Percentiles rank a stretch among this genome's conserved stretches.
phyloP scores from a whole-genome alignment of 2,797 vertebrate genomes.

The Spatula clypeata region DNA sequence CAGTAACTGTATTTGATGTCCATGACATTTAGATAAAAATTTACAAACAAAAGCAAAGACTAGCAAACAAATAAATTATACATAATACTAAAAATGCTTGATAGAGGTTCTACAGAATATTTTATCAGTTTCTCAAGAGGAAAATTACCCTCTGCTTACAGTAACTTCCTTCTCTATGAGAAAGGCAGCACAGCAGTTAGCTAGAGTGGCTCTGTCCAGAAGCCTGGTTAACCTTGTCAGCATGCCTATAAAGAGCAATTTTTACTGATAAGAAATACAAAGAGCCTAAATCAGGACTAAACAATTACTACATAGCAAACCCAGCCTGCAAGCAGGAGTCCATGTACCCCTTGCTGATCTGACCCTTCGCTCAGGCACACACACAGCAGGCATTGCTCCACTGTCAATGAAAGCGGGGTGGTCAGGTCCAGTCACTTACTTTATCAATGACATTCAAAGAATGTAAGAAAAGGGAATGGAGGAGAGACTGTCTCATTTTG shows the following conservation, averaged over 20 bases:
- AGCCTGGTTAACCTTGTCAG: not conserved
- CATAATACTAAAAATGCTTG: not conserved
- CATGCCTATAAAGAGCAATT: not conserved
- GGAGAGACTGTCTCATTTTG: not conserved
- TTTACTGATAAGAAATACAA: not conserved
- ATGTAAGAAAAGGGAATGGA: not conserved
- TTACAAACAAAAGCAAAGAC: not conserved
- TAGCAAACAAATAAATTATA: not conserved
- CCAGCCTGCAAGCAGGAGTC: not conserved
- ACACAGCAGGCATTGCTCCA: not conserved
- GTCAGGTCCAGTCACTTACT: not conserved
- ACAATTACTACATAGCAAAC: not conserved
- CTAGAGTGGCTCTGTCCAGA: not conserved
- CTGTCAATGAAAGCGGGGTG: not conserved
- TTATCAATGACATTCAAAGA: not conserved
- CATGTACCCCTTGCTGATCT: not conserved
- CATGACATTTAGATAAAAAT: not conserved
- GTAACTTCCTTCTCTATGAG: not conserved
- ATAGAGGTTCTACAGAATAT: not conserved
- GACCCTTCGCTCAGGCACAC: accelerated
- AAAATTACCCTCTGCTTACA: not conserved
- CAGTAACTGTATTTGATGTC: not conserved
- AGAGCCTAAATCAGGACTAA: not conserved
- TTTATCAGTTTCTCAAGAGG: not conserved
- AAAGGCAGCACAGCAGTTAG: not conserved